Percentiles rank a stretch among this genome's conserved stretches.
These are phyloP conservation scores for Eciton burchellii DNA, from an alignment of 1,140 invertebrate genomes.

Conservation along the genomic window DNA sequence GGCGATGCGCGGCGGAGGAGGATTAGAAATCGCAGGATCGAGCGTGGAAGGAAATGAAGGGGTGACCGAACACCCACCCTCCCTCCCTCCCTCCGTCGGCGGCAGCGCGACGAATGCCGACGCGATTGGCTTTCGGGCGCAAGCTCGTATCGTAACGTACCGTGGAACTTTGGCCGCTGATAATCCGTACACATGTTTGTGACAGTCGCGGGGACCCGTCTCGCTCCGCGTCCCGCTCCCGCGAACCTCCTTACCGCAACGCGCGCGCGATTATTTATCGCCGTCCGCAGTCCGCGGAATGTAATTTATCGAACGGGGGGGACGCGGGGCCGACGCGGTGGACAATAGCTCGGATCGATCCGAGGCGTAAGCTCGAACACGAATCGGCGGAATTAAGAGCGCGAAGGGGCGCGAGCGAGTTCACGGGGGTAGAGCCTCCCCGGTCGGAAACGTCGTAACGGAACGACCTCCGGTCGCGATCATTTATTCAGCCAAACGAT, in stretches of 20 bases:
- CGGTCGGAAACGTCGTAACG: constrained; percentile 44
- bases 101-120: not conserved
- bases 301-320: constrained; percentile 42
- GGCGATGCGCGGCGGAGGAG: constrained; percentile 5
- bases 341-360: constrained; percentile 51
- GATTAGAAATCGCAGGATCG: constrained; percentile 10
- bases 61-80: constrained; percentile 4
- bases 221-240: constrained; percentile 9
- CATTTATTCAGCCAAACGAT: constrained; percentile 56
- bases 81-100: not conserved
- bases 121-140: not conserved
- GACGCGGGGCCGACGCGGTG: constrained; percentile 7
- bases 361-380: not conserved
- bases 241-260: constrained; percentile 34
- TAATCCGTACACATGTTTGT: constrained; percentile 36
- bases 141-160: not conserved
- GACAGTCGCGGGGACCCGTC: constrained; percentile 29
- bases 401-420: constrained; percentile 33
- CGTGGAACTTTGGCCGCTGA: constrained; percentile 26
- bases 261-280: constrained; percentile 35
- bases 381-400: constrained; percentile 41
- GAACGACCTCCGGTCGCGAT: constrained; percentile 51
- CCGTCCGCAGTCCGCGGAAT: constrained; percentile 3
- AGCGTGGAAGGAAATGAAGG: constrained; percentile 13
- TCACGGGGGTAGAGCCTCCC: not conserved